Base-by-base conservation (phyloP, 2,113 vertebrate genomes). In the Nymphicus hollandicus region DNA sequence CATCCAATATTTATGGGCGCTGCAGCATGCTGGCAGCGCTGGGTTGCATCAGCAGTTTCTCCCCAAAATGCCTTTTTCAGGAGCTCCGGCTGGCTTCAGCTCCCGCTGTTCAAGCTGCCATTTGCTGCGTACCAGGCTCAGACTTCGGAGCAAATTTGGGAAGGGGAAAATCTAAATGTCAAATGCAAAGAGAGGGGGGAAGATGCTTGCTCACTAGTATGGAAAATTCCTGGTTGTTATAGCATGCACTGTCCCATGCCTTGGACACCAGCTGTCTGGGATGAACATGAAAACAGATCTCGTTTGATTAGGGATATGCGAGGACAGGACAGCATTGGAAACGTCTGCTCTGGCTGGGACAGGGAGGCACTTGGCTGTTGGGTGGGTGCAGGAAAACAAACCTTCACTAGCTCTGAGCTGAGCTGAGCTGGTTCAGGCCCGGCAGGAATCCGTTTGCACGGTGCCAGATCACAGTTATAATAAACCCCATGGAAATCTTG, bases 1-100 rank as follows among this genome's bases (percentile, higher is more conserved):
- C 82, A 95, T 91, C 73, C 87, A 95, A 82, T 87, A 89, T 94
- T 95, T 92, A 94, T 95, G 3, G 66, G 52, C 0, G 52, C 91
- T 92, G 93, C 86, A 92, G 95, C 87, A 66, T 3, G 17, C 33
- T 1, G 5, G 72, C 78, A 81, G 65, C 2, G 13, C 82, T n/a
- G 95, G 66, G 53, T 74, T 89, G 88, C 17, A 0, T 52, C 86
- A 93, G 89, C 91, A 28, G 41, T 88, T 85, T 61, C 68, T 56
- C 16, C 24, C 76, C 31, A 31, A 64, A 82, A 81, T 22, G 77
- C 37, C 43, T 89, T 91, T 93, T 91, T 88, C 1, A 2, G 86
- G 68, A 83, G 76, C 76, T 93, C 60, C 15, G 20, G 16, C 29
- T 85, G 55, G 35, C 88, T 78, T 64, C 77, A 53, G 52, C 55